Conservation (phyloP, 2,888 invertebrate genomes). For the Syritta pipiens region DNA sequence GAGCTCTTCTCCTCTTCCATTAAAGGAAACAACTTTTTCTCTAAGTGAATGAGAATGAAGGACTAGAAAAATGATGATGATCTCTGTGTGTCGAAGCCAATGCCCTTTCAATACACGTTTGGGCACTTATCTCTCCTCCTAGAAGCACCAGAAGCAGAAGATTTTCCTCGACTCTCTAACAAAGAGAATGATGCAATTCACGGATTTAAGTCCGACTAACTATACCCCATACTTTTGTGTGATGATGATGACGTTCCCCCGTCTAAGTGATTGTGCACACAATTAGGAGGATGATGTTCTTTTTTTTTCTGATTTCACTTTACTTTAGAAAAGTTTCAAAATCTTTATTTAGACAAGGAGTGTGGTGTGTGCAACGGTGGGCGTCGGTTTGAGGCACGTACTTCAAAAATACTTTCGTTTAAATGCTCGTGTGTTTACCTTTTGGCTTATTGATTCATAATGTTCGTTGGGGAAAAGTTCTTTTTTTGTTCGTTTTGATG, state of each 20-base stretch:
- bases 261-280: too few species aligned
- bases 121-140: conserved; percentile 17
- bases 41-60: conserved; percentile 40
- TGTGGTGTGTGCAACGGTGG: not conserved
- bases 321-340: not conserved
- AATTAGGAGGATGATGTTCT: too few species aligned
- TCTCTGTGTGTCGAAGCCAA: conserved; percentile 37
- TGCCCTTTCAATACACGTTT: conserved; percentile 42
- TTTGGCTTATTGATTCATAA: too few species aligned
- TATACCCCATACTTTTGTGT: not conserved
- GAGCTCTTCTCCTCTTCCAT: too few species aligned
- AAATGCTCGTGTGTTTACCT: too few species aligned
- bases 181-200: conserved; percentile 28
- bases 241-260: too few species aligned
- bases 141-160: not conserved
- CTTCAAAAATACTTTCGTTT: too few species aligned
- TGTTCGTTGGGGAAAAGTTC: too few species aligned
- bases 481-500: too few species aligned
- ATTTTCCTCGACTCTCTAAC: too few species aligned
- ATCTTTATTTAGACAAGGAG: not conserved
- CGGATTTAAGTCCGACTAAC: not conserved
- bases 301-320: not conserved
- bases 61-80: conserved; percentile 32
- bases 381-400: too few species aligned
- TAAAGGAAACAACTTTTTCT: conserved; percentile 16